A percentile compares a stretch with the other conserved stretches of the same genome.
These are phyloP conservation scores for Penelope pileata DNA, from an alignment of 2,113 vertebrate genomes.

Conservation along the genomic window DNA sequence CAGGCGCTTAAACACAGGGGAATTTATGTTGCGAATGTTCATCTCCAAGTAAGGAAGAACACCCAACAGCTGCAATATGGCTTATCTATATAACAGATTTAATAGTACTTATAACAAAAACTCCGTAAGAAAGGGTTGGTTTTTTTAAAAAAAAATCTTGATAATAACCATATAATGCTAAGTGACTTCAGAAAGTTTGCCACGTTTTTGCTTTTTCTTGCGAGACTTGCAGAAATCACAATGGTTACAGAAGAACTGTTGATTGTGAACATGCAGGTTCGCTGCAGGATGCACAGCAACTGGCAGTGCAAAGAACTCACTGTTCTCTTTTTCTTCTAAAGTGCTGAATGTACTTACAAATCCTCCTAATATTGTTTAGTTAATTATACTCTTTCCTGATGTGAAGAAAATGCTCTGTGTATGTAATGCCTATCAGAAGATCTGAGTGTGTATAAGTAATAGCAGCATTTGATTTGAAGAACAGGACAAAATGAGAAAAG, in stretches of 20 bases:
- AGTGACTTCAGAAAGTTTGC: neutral
- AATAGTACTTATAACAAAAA: neutral
- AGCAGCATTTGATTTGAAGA: neutral
- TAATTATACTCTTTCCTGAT: neutral
- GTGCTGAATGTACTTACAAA: neutral
- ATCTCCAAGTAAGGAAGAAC: neutral
- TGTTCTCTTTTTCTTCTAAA: neutral
- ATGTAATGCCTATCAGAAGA: neutral
- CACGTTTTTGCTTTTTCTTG: neutral
- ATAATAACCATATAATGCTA: neutral
- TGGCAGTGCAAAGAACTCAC: neutral
- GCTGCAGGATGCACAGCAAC: neutral
- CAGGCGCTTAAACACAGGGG: neutral
- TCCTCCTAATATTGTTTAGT: neutral
- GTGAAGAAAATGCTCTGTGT: neutral
- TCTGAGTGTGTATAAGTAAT: neutral
- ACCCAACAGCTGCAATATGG: neutral
- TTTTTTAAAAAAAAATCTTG: neutral
- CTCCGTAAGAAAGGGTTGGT: too few relatives aligned
- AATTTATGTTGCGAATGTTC: neutral
- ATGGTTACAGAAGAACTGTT: neutral
- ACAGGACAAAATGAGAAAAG: neutral
- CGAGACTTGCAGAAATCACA: neutral
- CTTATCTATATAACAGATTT: neutral
- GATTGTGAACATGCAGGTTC: fast-evolving